Conservation (phyloP, 1,140 invertebrate genomes). For the Drosophila pruinosa region DNA sequence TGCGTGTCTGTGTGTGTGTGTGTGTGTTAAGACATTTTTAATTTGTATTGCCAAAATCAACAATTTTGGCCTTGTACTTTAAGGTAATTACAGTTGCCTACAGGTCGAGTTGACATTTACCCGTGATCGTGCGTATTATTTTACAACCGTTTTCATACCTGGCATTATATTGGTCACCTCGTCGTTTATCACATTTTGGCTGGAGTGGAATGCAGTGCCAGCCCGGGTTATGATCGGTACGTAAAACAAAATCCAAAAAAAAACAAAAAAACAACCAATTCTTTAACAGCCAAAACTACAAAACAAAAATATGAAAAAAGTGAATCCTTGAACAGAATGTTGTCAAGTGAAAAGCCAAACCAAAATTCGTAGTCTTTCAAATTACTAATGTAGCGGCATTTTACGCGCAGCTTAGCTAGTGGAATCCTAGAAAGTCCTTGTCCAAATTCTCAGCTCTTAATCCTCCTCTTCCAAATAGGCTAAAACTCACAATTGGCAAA, state of each 20-base stretch:
- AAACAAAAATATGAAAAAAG: slow-evolving; percentile 13
- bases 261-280: slow-evolving; percentile 19
- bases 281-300: slow-evolving; percentile 10
- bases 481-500: slow-evolving; percentile 13
- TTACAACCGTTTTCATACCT: slow-evolving; percentile 97
- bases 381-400: slow-evolving; percentile 24
- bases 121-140: slow-evolving; percentile 96
- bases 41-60: slow-evolving; percentile 44
- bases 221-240: slow-evolving; percentile 96
- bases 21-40: slow-evolving; percentile 46
- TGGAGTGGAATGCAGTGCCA: slow-evolving; percentile 98
- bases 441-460: slow-evolving; percentile 42
- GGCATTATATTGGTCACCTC: slow-evolving; percentile 97
- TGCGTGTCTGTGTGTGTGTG: slow-evolving; percentile 26
- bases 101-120: slow-evolving; percentile 96
- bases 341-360: slow-evolving; percentile 4
- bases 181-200: slow-evolving; percentile 94
- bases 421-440: slow-evolving; percentile 35
- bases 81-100: slow-evolving; percentile 97
- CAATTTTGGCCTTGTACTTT: slow-evolving; percentile 80
- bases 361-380: slow-evolving; percentile 49
- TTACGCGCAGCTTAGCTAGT: slow-evolving; percentile 33
- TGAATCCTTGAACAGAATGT: slow-evolving; percentile 1
- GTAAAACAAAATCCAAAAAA: slow-evolving; percentile 62
- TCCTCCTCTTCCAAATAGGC: slow-evolving; percentile 18